These are phyloP conservation scores for Aphelocoma coerulescens DNA, from an alignment of 2,113 vertebrate genomes.

Conservation along the genomic window DNA sequence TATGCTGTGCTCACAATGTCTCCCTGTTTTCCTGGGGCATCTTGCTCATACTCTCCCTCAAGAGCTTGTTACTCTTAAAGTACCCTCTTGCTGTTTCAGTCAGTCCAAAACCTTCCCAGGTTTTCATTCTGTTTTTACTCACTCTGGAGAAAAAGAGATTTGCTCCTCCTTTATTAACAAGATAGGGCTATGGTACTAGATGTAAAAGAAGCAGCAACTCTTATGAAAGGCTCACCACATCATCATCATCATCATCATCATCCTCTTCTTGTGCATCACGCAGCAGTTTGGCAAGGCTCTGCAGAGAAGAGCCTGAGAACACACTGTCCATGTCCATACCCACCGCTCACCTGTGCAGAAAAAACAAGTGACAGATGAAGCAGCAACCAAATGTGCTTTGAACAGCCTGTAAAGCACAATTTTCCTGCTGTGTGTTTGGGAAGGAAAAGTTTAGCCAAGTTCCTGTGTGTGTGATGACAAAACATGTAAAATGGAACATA, in stretches of 20 bases:
- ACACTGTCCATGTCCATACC: conserved; percentile 48
- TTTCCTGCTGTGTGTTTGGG: not conserved
- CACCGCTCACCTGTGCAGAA: not conserved
- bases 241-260: conserved; percentile 37
- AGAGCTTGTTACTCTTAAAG: not conserved
- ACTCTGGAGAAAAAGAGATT: not conserved
- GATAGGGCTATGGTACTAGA: not conserved
- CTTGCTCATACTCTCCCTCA: not conserved
- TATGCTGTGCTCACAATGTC: not conserved
- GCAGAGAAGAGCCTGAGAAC: conserved; percentile 66
- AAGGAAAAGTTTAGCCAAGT: not conserved
- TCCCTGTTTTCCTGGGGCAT: not conserved
- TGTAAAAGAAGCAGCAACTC: not conserved
- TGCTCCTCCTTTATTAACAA: not conserved
- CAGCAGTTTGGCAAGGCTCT: conserved; percentile 79
- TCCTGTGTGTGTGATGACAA: rapidly evolving
- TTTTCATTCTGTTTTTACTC: not conserved
- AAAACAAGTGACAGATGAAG: not conserved
- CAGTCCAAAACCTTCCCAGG: not conserved
- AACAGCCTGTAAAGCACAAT: not conserved
- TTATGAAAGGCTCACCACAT: not conserved
- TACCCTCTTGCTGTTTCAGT: not conserved
- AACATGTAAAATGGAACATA: rapidly evolving
- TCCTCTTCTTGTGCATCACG: conserved; percentile 45
- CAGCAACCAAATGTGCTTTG: not conserved